Evolutionary conservation across 2,888 invertebrate species (phyloP).

Genomic region (Epirrita christyi): DNA sequence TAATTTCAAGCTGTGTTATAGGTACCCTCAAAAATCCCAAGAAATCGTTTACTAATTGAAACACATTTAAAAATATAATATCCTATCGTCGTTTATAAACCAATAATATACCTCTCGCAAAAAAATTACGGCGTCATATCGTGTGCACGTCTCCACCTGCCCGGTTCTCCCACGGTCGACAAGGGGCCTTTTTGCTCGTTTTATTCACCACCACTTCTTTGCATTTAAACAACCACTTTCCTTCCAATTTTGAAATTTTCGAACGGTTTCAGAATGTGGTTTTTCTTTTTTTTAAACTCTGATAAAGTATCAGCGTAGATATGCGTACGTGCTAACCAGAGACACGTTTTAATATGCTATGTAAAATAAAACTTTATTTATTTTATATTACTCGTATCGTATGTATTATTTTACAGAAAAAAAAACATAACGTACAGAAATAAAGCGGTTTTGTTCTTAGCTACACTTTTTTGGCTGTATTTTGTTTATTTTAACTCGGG

Average conservation of each 20-base stretch:
- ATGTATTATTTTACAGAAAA: too few relatives aligned
- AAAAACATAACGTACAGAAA: too few relatives aligned
- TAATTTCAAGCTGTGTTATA: background rate
- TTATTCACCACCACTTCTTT: conserved; percentile 57
- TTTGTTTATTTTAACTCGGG: too few relatives aligned
- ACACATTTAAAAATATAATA: conserved; percentile 37
- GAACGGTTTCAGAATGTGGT: conserved; percentile 37
- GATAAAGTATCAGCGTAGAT: background rate
- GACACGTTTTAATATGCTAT: too few relatives aligned
- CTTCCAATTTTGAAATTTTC: conserved; percentile 75
- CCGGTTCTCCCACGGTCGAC: conserved; percentile 72
- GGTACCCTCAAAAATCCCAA: conserved; percentile 28
- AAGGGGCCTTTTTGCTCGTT: conserved; percentile 39
- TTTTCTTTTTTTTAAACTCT: background rate
- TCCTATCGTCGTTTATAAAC: conserved; percentile 70
- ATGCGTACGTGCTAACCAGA: too few relatives aligned
- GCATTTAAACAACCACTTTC: conserved; percentile 77
- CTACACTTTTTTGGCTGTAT: too few relatives aligned
- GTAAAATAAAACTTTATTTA: too few relatives aligned
- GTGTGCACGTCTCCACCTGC: conserved; percentile 67
- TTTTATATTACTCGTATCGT: too few relatives aligned
- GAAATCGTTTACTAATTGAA: conserved; percentile 37
- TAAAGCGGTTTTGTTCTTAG: too few relatives aligned
- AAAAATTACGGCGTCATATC: conserved; percentile 52
- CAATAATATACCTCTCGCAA: conserved; percentile 62